Percentiles rank a stretch among this genome's conserved stretches.
These are phyloP conservation scores for Pimpla rufipes DNA, from an alignment of 2,888 invertebrate species.

Conservation along the genomic window DNA sequence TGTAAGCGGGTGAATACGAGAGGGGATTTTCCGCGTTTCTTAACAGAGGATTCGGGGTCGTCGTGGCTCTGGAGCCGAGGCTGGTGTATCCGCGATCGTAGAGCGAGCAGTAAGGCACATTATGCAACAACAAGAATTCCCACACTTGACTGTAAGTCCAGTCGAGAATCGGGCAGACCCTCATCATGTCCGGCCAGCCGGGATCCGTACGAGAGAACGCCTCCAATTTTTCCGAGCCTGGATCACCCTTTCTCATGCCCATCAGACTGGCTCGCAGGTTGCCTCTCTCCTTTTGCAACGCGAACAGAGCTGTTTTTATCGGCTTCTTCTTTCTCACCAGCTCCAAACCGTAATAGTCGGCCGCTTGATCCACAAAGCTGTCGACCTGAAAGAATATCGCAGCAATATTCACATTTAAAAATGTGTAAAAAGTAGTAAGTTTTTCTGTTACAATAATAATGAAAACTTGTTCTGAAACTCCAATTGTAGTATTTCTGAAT, in stretches of 20 bases:
- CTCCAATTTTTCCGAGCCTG: constrained; percentile 90
- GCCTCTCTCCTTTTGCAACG: constrained; percentile 87
- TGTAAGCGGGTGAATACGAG: constrained; percentile 81
- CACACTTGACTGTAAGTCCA: constrained; percentile 97
- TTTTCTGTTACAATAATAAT: too few relatives aligned
- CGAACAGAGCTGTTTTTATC: constrained; percentile 90
- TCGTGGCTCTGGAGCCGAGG: constrained; percentile 78
- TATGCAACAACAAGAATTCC: constrained; percentile 92
- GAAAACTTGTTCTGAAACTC: too few relatives aligned
- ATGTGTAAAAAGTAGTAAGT: too few relatives aligned
- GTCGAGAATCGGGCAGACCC: constrained; percentile 95
- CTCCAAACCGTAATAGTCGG: constrained; percentile 90
- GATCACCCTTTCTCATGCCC: constrained; percentile 96
- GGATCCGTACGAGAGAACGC: constrained; percentile 94
- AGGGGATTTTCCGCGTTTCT: constrained; percentile 77
- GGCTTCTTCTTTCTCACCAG: constrained; percentile 89
- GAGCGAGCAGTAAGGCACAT: constrained; percentile 95
- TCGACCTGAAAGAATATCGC: constrained; percentile 87
- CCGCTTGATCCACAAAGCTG: constrained; percentile 91
- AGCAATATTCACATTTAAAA: not conserved
- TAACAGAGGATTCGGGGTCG: constrained; percentile 81
- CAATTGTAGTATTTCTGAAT: too few relatives aligned
- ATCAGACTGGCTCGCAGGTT: constrained; percentile 94
- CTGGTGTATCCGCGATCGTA: constrained; percentile 93
- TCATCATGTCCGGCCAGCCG: constrained; percentile 95